Conservation (phyloP, 2,888 invertebrate species). For the Drosophila cracens region DNA sequence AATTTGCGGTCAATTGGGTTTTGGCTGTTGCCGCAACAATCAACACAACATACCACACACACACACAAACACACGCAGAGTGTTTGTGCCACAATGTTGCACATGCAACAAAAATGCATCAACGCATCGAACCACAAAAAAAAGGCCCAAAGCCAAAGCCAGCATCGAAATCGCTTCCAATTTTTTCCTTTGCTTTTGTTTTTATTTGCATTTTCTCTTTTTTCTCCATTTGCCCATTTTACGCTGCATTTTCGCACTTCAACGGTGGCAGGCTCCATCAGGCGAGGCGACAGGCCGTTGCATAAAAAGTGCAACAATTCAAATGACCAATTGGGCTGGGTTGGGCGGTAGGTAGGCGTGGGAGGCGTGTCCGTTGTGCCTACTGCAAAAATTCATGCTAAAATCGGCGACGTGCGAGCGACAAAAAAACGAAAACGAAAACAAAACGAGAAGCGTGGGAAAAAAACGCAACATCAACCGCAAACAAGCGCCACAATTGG, state of each 20-base stretch:
- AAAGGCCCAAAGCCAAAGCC: constrained; percentile 15
- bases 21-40: constrained; percentile 76
- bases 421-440: constrained; percentile 28
- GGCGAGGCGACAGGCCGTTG: constrained; percentile 61
- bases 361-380: constrained; percentile 37
- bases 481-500: constrained; percentile 62
- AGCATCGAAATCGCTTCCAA: constrained; percentile 13
- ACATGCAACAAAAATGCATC: constrained; percentile 76
- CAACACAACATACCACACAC: constrained; percentile 42
- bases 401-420: constrained; percentile 60
- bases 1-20: constrained; percentile 80
- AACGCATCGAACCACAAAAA: constrained; percentile 53
- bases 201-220: constrained; percentile 27
- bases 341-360: not conserved
- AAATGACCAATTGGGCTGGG: constrained; percentile 57
- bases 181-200: constrained; percentile 25
- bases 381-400: constrained; percentile 77
- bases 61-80: constrained; percentile 10
- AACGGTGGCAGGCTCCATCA: constrained; percentile 46
- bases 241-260: constrained; percentile 78
- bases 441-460: constrained; percentile 47
- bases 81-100: constrained; percentile 52
- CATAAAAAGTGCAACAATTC: constrained; percentile 80
- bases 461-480: constrained; percentile 70
- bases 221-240: constrained; percentile 33